Conservation (phyloP, 2,888 invertebrate genomes). For the Scaptomyza tumidula region DNA sequence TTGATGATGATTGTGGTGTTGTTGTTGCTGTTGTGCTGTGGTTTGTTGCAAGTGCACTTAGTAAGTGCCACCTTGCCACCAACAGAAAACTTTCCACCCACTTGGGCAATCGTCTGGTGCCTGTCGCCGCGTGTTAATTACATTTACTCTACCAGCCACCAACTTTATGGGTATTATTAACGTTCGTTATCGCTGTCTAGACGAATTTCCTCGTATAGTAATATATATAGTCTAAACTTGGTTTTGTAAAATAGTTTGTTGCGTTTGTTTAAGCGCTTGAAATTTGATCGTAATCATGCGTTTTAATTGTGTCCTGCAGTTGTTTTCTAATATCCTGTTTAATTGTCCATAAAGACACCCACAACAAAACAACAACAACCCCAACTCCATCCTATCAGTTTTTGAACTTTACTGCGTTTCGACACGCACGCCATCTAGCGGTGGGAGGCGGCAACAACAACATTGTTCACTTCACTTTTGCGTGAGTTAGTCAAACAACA, state of each 20-base stretch:
- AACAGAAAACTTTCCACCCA: constrained; percentile 26
- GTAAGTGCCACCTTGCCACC: constrained; percentile 26
- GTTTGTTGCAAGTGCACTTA: constrained; percentile 20
- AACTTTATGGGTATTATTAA: constrained; percentile 25
- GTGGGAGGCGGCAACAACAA: constrained; percentile 17
- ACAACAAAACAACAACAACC: background rate
- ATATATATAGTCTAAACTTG: constrained; percentile 29
- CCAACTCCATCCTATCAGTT: background rate
- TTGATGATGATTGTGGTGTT: constrained; percentile 16
- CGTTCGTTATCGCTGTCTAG: constrained; percentile 57
- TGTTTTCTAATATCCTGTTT: constrained; percentile 65
- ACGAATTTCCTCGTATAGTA: constrained; percentile 56
- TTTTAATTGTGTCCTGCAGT: constrained; percentile 54
- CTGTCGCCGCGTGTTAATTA: constrained; percentile 41
- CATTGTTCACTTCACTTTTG: constrained; percentile 19
- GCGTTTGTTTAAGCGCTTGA: constrained; percentile 32
- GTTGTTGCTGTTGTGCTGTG: no score
- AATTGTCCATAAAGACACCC: constrained; percentile 43
- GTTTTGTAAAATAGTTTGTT: constrained; percentile 10
- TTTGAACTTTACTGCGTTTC: constrained; percentile 40
- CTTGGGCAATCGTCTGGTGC: background rate
- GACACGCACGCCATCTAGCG: constrained; percentile 63
- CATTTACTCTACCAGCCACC: constrained; percentile 33
- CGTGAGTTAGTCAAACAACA: constrained; percentile 47
- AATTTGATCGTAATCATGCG: constrained; percentile 47